phyloP scores from a whole-genome alignment of 92 coral and sea anemone species.

The Phenganax marumi region DNA sequence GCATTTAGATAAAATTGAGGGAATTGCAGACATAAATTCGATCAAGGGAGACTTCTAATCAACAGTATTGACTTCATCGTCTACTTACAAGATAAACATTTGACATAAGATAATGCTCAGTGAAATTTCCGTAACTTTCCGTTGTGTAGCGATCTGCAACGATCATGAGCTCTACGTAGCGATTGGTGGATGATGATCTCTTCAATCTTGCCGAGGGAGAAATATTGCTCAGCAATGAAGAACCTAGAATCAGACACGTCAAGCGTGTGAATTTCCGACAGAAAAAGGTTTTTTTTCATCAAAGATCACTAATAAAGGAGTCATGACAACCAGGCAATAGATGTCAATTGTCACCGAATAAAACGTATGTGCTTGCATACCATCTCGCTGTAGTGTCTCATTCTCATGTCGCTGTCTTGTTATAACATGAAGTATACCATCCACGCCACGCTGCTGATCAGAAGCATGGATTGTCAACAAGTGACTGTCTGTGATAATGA shows the following conservation, averaged over 20 bases:
- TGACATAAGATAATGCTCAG: slow-evolving; percentile 69
- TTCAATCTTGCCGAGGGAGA: neutral
- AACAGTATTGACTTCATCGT: no score
- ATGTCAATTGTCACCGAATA: neutral
- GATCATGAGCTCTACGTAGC: slow-evolving; percentile 72
- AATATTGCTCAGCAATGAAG: neutral
- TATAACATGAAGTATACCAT: slow-evolving; percentile 8
- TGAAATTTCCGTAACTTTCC: slow-evolving; percentile 67
- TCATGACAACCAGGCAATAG: neutral
- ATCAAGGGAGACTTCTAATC: no score
- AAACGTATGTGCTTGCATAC: neutral
- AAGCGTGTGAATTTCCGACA: neutral
- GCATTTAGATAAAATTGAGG: no score
- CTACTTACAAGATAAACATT: slow-evolving; percentile 74
- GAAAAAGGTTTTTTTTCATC: no score
- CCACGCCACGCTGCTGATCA: neutral
- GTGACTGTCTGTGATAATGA: slow-evolving; percentile 10
- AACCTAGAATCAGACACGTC: neutral
- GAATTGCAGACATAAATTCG: no score
- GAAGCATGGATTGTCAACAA: slow-evolving; percentile 5
- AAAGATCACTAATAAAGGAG: neutral
- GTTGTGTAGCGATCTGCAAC: slow-evolving; percentile 73
- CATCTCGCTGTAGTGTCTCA: neutral
- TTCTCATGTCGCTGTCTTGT: slow-evolving; percentile 18
- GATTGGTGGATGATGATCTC: neutral